Conservation (phyloP, 1,140 invertebrate genomes). For the Drusus annulatus region DNA sequence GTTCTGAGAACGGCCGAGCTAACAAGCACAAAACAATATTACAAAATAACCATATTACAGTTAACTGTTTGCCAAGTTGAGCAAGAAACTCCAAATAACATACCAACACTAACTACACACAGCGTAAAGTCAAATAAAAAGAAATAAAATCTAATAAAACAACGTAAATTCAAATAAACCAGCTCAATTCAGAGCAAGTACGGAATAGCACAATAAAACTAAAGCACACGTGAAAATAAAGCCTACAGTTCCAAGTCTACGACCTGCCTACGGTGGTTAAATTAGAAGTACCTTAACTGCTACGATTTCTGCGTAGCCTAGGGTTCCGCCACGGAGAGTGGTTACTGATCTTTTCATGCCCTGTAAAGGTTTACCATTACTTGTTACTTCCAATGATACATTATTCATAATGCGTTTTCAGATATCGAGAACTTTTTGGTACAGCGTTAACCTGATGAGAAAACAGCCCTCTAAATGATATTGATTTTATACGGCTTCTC, state of each 20-base stretch:
- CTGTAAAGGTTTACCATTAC: conserved; percentile 63
- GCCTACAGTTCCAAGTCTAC: conserved; percentile 22
- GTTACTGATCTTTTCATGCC: conserved; percentile 95
- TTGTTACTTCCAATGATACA: too few relatives aligned
- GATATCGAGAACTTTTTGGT: too few relatives aligned
- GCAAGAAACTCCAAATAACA: background rate
- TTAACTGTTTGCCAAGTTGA: background rate
- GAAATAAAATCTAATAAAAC: too few relatives aligned
- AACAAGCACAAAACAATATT: conserved; percentile 13
- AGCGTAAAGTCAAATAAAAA: background rate
- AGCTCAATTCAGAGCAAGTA: conserved; percentile 19
- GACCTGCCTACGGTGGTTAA: conserved; percentile 22
- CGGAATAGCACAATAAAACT: conserved; percentile 19
- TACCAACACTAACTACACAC: conserved; percentile 11
- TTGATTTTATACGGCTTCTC: too few relatives aligned
- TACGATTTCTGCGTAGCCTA: conserved; percentile 94
- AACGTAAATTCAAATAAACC: conserved; percentile 18
- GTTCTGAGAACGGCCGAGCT: background rate
- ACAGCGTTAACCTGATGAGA: too few relatives aligned
- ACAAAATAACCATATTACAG: background rate
- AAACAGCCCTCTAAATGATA: too few relatives aligned
- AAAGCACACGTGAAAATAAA: background rate
- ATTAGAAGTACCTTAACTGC: conserved; percentile 86
- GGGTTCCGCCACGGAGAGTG: conserved; percentile 86
- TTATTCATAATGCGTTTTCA: too few relatives aligned